Percentiles rank a stretch among this genome's conserved stretches.
These are phyloP conservation scores for Tachysurus fulvidraco DNA, from an alignment of 2,113 vertebrate species.

Conservation along the genomic window DNA sequence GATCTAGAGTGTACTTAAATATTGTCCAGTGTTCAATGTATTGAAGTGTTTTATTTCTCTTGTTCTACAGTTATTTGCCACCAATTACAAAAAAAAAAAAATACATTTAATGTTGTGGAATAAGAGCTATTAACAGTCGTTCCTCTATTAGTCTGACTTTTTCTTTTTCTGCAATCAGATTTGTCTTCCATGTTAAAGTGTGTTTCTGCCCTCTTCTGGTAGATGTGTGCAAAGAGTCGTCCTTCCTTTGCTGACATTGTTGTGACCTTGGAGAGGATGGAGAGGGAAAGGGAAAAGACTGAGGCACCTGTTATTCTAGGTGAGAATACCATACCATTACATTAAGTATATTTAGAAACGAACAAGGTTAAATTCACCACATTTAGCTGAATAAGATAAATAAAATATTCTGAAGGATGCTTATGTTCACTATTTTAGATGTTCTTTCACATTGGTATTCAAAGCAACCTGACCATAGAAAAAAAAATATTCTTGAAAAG, in stretches of 20 bases:
- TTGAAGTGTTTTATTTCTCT: too few relatives aligned
- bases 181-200: not conserved
- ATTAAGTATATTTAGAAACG: not conserved
- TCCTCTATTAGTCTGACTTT: not conserved
- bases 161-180: not conserved
- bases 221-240: constrained; percentile 83
- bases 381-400: not conserved
- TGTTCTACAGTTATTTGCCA: too few relatives aligned
- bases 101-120: too few relatives aligned
- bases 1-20: too few relatives aligned
- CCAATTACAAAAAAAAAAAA: not conserved
- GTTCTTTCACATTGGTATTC: not conserved
- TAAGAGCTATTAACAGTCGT: not conserved
- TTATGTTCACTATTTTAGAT: not conserved
- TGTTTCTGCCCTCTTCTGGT: constrained; percentile 25
- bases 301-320: constrained; percentile 60
- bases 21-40: too few relatives aligned
- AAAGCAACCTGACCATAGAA: not conserved
- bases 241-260: constrained; percentile 84
- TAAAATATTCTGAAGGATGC: not conserved
- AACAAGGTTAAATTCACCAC: not conserved
- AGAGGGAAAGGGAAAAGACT: constrained; percentile 51
- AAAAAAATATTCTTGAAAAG: not conserved
- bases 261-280: constrained; percentile 76
- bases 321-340: constrained; percentile 33